Evolutionary conservation across 2,113 vertebrate genomes (phyloP).

Genomic region (Microcebus tavaratra): DNA sequence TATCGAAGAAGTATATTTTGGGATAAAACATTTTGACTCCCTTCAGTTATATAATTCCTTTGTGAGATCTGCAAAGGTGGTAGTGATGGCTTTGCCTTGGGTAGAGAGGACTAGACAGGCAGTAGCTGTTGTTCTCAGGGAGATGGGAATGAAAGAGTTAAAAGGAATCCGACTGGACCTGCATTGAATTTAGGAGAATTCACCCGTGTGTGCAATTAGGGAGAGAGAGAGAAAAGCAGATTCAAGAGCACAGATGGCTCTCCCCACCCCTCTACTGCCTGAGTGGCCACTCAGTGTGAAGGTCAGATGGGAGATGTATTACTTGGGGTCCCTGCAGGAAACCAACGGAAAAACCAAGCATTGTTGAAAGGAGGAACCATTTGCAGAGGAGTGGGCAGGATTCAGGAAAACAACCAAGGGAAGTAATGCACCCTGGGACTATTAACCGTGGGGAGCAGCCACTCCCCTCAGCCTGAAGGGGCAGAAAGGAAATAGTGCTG

Average conservation of each 20-base stretch:
- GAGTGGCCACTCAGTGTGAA: background rate
- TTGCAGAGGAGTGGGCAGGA: background rate
- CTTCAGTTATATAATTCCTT: background rate
- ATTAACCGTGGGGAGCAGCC: background rate
- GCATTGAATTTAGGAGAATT: background rate
- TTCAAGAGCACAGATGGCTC: background rate
- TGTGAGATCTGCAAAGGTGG: background rate
- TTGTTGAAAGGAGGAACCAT: background rate
- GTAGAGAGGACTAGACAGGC: background rate
- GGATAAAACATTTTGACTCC: background rate
- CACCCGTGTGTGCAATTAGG: background rate
- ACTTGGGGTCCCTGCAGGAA: background rate
- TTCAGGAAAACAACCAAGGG: background rate
- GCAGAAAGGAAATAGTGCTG: background rate
- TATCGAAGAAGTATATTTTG: background rate
- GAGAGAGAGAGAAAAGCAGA: background rate
- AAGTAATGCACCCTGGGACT: background rate
- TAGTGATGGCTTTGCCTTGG: background rate
- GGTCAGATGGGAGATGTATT: background rate
- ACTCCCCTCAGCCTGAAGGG: background rate
- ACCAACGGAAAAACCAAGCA: background rate
- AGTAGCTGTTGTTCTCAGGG: background rate
- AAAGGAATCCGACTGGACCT: background rate
- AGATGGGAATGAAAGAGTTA: background rate
- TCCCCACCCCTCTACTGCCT: background rate